Base-by-base conservation (phyloP, 2,113 vertebrate species). In the Speoplatyrhinus poulsoni region DNA sequence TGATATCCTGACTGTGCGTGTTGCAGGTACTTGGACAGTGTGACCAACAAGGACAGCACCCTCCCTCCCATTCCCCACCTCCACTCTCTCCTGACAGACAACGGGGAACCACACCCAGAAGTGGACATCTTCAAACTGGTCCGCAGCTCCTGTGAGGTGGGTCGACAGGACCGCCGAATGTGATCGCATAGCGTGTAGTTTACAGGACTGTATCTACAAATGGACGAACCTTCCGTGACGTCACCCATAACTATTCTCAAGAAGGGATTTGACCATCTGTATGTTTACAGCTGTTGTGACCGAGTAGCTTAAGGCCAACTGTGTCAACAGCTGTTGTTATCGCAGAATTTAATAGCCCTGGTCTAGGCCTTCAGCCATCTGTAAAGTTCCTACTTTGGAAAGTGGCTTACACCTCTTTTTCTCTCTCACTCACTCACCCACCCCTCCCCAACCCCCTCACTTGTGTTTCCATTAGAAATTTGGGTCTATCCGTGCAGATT, bases 61-160 rank as follows among this genome's bases (percentile, higher is more conserved):
- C 88, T 99, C 67, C 98, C 98, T 8, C 96, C 96, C 68, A 99
- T 99, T 79, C 96, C 96, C 64, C 98, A 99, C 81, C 94, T 99
- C 32, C 98, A 99, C 86, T 99, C 98, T 1, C 86, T 99, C 62
- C 93, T 99, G 77, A 98, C 94, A 1, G 97, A 99, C 17, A 96
- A 98, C 1, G 91, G 95, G 47, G 95, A 96, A 59, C 96, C 96
- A 11, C 95, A 98, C 81, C 96, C 96, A 0, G 96, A 99, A 62
- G 97, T 99, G 50, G 98, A 99, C 92, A 96, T 99, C 87, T 99
- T 99, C 91, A 94, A 96, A 75, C 92, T 99, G 46, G 96, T 99
- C 79, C 91, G 93, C 76, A 94, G 91, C 48, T 99, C 96, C 48
- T 99, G 99, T 47, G 96, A 99, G 95, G 97, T 98, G 85, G 52